These are phyloP conservation scores for Drosophila subquinaria DNA, from an alignment of 2,888 invertebrate species.

Conservation along the genomic window DNA sequence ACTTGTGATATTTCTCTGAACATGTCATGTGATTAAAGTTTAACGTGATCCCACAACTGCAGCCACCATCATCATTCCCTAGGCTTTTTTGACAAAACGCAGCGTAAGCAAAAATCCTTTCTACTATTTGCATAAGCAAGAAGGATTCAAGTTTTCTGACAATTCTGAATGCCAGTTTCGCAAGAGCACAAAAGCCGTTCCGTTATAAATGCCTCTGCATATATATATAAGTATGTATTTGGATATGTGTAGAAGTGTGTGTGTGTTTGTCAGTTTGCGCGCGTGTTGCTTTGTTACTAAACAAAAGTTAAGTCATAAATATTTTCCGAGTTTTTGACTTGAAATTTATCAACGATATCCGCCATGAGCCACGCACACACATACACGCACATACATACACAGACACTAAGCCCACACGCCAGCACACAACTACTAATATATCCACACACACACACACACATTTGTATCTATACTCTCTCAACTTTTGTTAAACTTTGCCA, in stretches of 20 bases:
- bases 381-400: slow-evolving; percentile 13
- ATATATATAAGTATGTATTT: not conserved
- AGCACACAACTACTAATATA: slow-evolving; percentile 19
- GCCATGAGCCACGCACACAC: slow-evolving; percentile 52
- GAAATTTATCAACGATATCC: slow-evolving; percentile 82
- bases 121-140: slow-evolving; percentile 67
- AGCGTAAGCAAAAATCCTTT: slow-evolving; percentile 43
- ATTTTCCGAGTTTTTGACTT: slow-evolving; percentile 81
- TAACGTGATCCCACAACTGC: slow-evolving; percentile 19
- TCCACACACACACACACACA: not conserved
- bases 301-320: slow-evolving; percentile 82
- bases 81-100: slow-evolving; percentile 32
- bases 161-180: slow-evolving; percentile 51
- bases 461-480: slow-evolving; percentile 20
- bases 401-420: slow-evolving; percentile 9
- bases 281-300: slow-evolving; percentile 75
- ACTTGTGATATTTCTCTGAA: slow-evolving; percentile 60
- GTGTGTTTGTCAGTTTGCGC: slow-evolving; percentile 23
- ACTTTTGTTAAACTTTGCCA: slow-evolving; percentile 28
- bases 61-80: not conserved
- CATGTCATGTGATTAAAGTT: slow-evolving; percentile 79
- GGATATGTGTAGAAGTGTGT: slow-evolving; percentile 1
- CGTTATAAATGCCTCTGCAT: slow-evolving; percentile 32
- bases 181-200: slow-evolving; percentile 29
- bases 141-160: slow-evolving; percentile 63